Evolutionary conservation across 2,797 vertebrate genomes (phyloP).

Genomic region (Myotis vivesi): DNA sequence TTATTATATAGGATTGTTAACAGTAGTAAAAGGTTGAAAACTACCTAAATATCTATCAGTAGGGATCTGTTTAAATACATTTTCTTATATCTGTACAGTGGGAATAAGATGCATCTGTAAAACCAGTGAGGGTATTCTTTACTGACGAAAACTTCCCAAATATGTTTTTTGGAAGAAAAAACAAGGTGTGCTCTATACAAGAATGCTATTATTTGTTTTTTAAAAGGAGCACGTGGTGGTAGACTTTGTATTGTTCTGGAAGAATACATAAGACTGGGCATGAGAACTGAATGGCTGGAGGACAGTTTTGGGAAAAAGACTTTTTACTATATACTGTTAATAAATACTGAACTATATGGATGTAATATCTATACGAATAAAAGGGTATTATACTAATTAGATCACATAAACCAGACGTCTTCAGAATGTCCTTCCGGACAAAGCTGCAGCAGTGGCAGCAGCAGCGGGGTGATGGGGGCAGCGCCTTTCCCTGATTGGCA

Average conservation of each 20-base stretch:
- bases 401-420: too few relatives aligned
- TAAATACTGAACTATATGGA: not conserved
- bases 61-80: not conserved
- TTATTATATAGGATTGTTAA: not conserved
- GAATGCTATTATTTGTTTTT: not conserved
- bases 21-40: not conserved
- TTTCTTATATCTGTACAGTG: not conserved
- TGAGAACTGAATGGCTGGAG: not conserved
- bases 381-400: too few relatives aligned
- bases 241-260: conserved; percentile 15
- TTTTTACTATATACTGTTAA: not conserved
- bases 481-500: too few relatives aligned
- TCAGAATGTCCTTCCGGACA: too few relatives aligned
- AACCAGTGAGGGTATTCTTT: not conserved
- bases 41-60: not conserved
- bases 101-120: not conserved
- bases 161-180: not conserved
- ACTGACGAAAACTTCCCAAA: not conserved
- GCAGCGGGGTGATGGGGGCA: too few relatives aligned
- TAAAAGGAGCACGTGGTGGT: not conserved
- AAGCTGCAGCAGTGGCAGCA: too few relatives aligned
- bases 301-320: not conserved
- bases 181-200: not conserved
- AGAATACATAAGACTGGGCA: not conserved
- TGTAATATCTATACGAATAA: not conserved